Evolutionary conservation across 2,888 invertebrate genomes (phyloP).

Genomic region (Drosophila multiciliata): DNA sequence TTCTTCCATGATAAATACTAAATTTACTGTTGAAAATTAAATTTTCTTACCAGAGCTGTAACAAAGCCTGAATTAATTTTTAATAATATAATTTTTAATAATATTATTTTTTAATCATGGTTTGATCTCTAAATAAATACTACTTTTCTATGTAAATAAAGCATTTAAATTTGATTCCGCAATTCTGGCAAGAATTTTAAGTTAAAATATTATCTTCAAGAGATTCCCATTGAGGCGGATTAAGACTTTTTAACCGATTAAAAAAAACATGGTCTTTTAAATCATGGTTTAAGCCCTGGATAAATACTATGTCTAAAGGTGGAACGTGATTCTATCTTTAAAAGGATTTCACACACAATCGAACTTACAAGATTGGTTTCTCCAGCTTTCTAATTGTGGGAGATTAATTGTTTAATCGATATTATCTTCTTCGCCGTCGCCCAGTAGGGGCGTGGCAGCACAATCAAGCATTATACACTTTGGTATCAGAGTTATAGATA

Average conservation of each 20-base stretch:
- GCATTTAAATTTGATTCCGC: background rate
- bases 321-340: background rate
- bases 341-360: background rate
- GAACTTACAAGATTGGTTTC: background rate
- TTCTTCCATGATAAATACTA: too few relatives aligned
- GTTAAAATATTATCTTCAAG: background rate
- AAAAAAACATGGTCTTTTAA: background rate
- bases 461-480: background rate
- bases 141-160: background rate
- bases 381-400: background rate
- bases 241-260: background rate
- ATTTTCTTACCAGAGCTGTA: too few relatives aligned
- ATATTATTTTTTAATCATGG: background rate
- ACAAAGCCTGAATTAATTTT: background rate
- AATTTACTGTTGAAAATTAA: too few relatives aligned
- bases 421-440: background rate
- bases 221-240: background rate
- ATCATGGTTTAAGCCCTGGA: background rate
- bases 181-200: background rate
- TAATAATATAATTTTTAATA: background rate
- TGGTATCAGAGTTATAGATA: background rate
- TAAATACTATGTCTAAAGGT: background rate
- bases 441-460: background rate
- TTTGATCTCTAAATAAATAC: too few relatives aligned
- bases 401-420: background rate